phyloP scores from a whole-genome alignment of 2,113 vertebrate genomes.

The Gymnarchus niloticus region DNA sequence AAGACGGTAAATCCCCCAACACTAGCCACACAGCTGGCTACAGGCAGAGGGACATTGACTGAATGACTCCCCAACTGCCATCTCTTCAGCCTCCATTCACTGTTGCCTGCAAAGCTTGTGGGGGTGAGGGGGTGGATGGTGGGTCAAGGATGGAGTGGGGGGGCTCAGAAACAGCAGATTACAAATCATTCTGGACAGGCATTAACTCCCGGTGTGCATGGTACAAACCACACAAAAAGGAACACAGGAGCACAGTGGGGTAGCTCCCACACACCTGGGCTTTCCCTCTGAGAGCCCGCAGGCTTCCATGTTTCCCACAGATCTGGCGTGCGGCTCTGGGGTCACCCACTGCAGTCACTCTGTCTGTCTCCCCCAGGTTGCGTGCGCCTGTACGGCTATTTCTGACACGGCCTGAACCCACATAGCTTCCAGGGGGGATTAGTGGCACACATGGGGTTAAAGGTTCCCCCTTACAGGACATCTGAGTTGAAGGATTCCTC shows the following conservation, averaged over 20 bases:
- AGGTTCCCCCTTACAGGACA: conserved; percentile 45
- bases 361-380: neutral
- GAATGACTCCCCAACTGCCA: neutral
- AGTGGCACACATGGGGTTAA: conserved; percentile 19
- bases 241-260: neutral
- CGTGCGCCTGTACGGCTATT: neutral
- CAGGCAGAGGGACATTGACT: neutral
- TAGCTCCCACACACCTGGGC: neutral
- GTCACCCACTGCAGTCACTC: neutral
- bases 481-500: conserved; percentile 54
- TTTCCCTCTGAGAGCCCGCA: neutral
- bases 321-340: neutral
- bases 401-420: neutral
- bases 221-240: neutral
- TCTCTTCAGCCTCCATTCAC: conserved; percentile 28
- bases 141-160: neutral
- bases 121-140: neutral
- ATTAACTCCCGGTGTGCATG: conserved; percentile 25
- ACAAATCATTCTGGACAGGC: conserved; percentile 28
- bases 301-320: neutral
- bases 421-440: neutral
- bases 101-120: neutral
- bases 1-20: conserved; percentile 40
- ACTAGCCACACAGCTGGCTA: conserved; percentile 29
- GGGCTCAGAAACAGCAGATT: conserved; percentile 17